Base-by-base conservation (phyloP, 2,113 vertebrate species). In the Electrona antarctica region DNA sequence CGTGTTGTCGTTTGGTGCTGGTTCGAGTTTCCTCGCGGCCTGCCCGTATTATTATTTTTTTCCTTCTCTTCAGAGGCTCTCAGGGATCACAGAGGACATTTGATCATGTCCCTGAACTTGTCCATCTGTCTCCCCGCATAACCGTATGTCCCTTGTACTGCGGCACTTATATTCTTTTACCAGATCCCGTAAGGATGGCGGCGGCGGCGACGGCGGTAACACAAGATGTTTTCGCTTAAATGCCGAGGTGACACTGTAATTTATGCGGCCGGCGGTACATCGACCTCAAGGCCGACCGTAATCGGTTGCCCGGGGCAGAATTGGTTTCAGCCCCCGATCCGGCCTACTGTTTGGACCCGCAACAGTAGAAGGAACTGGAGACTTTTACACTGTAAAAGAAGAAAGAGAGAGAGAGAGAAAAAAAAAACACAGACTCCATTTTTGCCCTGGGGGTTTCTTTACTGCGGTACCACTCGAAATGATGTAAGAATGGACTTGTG, bases 161-260 rank as follows among this genome's bases (percentile, higher is more conserved):
- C 47, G 60, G 68, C 60, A 41, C 60, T 75, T 85, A 77, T 79
- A 76, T 76, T 86, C 70, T 80, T 80, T 76, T 67, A 74, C 68
- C 73, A 74, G 74, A 82, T 74, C 81, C 62, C 60, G 69, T 65
- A 74, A 51, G 21, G 21, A 21, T 21, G 21, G 21, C 21, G 21
- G 21, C 21, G 84, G 68, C 8, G 52, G 69, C 61, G 50, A 68
- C 65, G 33, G 54, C 48, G 63, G 80, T 81, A 88, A 84, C 78
- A 46, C 70, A 69, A 87, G 77, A 79, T 76, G 72, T 65, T 78
- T 81, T 66, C 75, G 69, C 64, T 69, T 47, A 41, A 4, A 59
- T 58, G 61, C 21, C 1, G 69, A 61, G 47, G 65, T 60, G 76
- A 80, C 46, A 68, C 65, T 69, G 72, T 75, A 82, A 79, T 79